These are phyloP conservation scores for Trididemnum nubilum DNA, from an alignment of 23 tunicate species.

Conservation along the genomic window DNA sequence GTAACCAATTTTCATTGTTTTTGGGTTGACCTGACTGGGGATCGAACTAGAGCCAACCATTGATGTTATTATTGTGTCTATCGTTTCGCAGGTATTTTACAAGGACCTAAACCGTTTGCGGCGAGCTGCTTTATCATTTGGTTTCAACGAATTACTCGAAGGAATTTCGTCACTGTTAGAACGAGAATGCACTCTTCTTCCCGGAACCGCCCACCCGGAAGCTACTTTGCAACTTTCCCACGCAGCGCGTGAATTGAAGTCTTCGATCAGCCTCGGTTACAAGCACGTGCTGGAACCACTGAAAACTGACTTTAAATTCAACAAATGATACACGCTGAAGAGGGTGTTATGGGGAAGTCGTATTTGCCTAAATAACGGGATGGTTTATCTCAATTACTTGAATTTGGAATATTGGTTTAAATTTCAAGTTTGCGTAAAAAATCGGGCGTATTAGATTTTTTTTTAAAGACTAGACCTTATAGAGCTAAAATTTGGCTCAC, in stretches of 20 bases:
- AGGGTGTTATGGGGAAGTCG: no score
- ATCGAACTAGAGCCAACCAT: no score
- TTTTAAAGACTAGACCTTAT: no score
- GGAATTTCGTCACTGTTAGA: slow-evolving; percentile 75
- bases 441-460: no score
- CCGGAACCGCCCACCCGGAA: slow-evolving; percentile 94
- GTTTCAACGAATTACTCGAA: slow-evolving; percentile 70
- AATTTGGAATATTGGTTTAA: no score
- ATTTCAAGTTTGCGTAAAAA: no score
- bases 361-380: no score
- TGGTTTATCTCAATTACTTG: no score
- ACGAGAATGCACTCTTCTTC: slow-evolving; percentile 78
- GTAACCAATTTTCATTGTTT: no score
- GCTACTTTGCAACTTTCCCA: slow-evolving; percentile 89
- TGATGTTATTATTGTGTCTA: no score
- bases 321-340: slow-evolving; percentile 6
- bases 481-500: no score
- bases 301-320: slow-evolving; percentile 58
- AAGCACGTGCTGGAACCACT: slow-evolving; percentile 57
- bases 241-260: slow-evolving; percentile 74
- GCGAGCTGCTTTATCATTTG: slow-evolving; percentile 80
- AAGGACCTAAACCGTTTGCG: slow-evolving; percentile 80
- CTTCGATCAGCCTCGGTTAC: slow-evolving; percentile 39
- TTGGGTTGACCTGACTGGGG: no score
- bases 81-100: slow-evolving; percentile 76